These are phyloP conservation scores for Gouania willdenowi DNA, from an alignment of 2,797 vertebrate genomes.

Conservation along the genomic window DNA sequence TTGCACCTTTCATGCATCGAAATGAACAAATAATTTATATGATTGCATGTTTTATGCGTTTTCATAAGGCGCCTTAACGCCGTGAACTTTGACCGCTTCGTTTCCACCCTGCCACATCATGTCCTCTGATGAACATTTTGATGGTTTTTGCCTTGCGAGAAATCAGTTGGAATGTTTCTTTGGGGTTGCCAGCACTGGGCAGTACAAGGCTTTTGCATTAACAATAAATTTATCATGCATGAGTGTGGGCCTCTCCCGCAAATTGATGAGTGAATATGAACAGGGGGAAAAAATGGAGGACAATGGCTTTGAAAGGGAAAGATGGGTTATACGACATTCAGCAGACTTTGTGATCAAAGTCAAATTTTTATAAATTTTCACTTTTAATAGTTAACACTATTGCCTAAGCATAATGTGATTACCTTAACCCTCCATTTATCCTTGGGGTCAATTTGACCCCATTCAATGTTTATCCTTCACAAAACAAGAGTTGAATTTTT, in stretches of 20 bases:
- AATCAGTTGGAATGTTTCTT: slow-evolving; percentile 68
- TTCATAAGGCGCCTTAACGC: neutral
- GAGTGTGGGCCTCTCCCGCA: slow-evolving; percentile 55
- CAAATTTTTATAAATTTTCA: too few relatives aligned
- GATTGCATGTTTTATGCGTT: slow-evolving; percentile 1
- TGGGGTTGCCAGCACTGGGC: slow-evolving; percentile 59
- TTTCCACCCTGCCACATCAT: slow-evolving; percentile 30
- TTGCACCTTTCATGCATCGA: neutral
- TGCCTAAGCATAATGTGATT: too few relatives aligned
- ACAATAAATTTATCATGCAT: slow-evolving; percentile 72
- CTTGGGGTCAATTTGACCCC: too few relatives aligned
- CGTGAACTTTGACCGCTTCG: slow-evolving; percentile 18
- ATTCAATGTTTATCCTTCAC: too few relatives aligned
- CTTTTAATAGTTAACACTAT: too few relatives aligned
- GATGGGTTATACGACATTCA: too few relatives aligned
- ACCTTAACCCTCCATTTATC: too few relatives aligned
- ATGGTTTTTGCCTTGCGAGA: slow-evolving; percentile 66
- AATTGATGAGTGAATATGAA: slow-evolving; percentile 64
- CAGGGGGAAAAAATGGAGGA: slow-evolving; percentile 39
- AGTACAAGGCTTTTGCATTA: slow-evolving; percentile 75
- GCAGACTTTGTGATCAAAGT: too few relatives aligned
- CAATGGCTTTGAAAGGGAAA: slow-evolving; percentile 33
- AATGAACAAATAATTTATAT: too few relatives aligned
- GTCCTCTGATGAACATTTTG: slow-evolving; percentile 62
- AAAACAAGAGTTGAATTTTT: too few relatives aligned